Percentiles rank a stretch among this genome's conserved stretches.
phyloP scores from a whole-genome alignment of 2,113 vertebrate genomes.

The Spizaetus ornatus region DNA sequence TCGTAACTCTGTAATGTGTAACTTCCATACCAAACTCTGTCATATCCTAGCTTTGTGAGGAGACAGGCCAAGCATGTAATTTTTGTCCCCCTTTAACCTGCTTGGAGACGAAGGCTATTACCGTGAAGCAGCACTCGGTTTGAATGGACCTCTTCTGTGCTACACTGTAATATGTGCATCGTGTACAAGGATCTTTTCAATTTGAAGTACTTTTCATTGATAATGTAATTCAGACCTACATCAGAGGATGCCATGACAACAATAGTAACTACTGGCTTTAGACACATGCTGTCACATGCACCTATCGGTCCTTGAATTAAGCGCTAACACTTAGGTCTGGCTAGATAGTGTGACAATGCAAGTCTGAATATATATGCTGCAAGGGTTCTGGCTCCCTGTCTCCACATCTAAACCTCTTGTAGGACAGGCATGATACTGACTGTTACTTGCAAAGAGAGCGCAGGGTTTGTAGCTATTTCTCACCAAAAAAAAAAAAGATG shows the following conservation, averaged over 20 bases:
- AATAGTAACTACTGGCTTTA: neutral
- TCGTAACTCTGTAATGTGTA: neutral
- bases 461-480: neutral
- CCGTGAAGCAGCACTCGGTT: neutral
- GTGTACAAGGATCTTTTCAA: neutral
- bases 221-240: neutral
- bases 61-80: neutral
- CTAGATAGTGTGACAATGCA: neutral
- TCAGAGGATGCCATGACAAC: neutral
- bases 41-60: neutral
- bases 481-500: neutral
- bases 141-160: neutral
- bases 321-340: neutral
- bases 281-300: neutral
- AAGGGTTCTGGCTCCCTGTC: neutral
- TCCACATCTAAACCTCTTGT: neutral
- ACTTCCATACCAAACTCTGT: neutral
- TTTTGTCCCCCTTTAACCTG: neutral
- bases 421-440: rapidly evolving
- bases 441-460: neutral
- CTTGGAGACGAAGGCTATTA: neutral
- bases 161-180: neutral
- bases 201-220: neutral
- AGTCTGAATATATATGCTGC: neutral
- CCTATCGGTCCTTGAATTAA: neutral